These are phyloP conservation scores for Betta splendens DNA, from an alignment of 2,797 vertebrate species.

Conservation along the genomic window DNA sequence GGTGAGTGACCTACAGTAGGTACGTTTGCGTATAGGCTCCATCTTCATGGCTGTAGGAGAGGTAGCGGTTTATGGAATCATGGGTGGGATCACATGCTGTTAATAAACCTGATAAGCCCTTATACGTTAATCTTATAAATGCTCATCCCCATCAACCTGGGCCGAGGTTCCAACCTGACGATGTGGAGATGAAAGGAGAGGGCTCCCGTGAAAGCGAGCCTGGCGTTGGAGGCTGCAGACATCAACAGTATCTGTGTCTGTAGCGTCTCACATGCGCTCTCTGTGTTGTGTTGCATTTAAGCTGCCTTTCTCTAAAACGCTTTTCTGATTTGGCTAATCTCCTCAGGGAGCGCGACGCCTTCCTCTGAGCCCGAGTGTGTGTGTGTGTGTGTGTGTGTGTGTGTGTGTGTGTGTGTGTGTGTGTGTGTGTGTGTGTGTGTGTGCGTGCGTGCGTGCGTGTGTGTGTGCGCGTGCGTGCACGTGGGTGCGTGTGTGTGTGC, in stretches of 20 bases:
- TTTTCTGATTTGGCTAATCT: slow-evolving; percentile 78
- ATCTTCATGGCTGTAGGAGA: neutral
- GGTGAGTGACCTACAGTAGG: slow-evolving; percentile 28
- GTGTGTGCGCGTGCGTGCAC: slow-evolving; percentile 48
- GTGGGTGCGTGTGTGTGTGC: slow-evolving; percentile 27
- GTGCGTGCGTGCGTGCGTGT: slow-evolving; percentile 39
- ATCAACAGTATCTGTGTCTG: slow-evolving; percentile 23
- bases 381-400: slow-evolving; percentile 21
- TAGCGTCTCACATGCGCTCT: slow-evolving; percentile 30
- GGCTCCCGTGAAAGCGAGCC: slow-evolving; percentile 18
- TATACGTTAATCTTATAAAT: too few relatives aligned
- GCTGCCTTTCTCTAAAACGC: slow-evolving; percentile 63
- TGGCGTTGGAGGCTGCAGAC: slow-evolving; percentile 20
- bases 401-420: slow-evolving; percentile 21
- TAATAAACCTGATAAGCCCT: too few relatives aligned
- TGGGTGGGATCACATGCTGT: too few relatives aligned
- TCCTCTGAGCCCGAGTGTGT: slow-evolving; percentile 43
- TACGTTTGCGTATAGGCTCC: slow-evolving; percentile 45
- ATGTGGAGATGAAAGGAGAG: slow-evolving; percentile 26
- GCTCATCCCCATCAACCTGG: neutral
- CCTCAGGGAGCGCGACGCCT: slow-evolving; percentile 59
- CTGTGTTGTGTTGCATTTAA: slow-evolving; percentile 60
- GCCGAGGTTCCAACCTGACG: slow-evolving; percentile 14
- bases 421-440: slow-evolving; percentile 18
- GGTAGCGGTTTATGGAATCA: slow-evolving; percentile 14